Percentiles rank a stretch among this genome's conserved stretches.
Evolutionary conservation across 2,888 invertebrate species (phyloP).

Genomic region (Morinoia aosen): DNA sequence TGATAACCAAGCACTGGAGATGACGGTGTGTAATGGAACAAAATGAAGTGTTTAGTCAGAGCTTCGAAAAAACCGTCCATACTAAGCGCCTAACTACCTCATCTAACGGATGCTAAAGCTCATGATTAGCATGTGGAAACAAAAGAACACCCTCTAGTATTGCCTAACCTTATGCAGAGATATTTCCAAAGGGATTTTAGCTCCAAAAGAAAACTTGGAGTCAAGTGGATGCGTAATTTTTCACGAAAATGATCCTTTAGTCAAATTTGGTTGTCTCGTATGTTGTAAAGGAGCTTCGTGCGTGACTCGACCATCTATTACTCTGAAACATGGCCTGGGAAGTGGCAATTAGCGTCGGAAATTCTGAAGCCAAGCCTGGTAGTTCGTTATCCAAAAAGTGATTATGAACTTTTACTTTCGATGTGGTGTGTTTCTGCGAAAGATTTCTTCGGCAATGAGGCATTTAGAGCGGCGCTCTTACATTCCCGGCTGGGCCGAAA

Average conservation of each 20-base stretch:
- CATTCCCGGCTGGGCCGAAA: not conserved
- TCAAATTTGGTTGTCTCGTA: conserved; percentile 45
- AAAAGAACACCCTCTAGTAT: not conserved
- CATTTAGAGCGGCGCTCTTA: not conserved
- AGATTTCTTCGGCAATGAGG: not conserved
- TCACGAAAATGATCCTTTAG: conserved; percentile 36
- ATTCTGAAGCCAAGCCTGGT: conserved; percentile 1
- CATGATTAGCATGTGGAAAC: not conserved
- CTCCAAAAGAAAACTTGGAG: not conserved
- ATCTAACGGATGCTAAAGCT: not conserved
- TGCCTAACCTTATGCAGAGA: not conserved
- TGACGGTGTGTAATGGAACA: not conserved
- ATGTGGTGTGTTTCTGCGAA: not conserved
- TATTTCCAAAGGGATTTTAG: not conserved
- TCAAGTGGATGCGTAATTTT: conserved; percentile 21
- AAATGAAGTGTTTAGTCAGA: not conserved
- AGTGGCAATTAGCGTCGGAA: conserved; percentile 35
- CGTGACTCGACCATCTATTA: conserved; percentile 48
- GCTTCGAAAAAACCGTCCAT: not conserved
- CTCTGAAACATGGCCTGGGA: conserved; percentile 19
- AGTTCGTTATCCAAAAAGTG: conserved; percentile 34
- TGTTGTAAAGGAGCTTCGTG: conserved; percentile 18
- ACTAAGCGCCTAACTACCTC: not conserved
- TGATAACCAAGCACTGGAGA: not conserved
- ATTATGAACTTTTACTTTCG: conserved; percentile 45